phyloP scores from a whole-genome alignment of 2,797 vertebrate species.

The Mico argentatus region DNA sequence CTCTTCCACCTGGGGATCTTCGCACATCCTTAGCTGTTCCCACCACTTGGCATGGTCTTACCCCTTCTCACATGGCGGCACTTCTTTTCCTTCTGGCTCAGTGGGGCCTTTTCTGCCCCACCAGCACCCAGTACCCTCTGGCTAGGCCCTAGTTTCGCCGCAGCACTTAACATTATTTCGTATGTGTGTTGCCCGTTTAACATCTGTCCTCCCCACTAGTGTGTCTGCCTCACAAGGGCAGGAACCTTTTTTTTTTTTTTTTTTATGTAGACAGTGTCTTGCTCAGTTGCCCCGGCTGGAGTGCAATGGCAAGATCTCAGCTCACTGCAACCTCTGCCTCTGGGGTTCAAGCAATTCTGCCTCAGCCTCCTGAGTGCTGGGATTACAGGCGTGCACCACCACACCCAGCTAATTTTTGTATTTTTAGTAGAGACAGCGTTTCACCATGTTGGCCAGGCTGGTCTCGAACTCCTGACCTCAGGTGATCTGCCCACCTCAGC shows the following conservation, averaged over 20 bases:
- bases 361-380: neutral
- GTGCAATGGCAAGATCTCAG: neutral
- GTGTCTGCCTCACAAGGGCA: neutral
- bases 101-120: neutral
- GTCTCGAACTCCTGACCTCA: too few species aligned
- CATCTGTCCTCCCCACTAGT: neutral
- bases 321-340: neutral
- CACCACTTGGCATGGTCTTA: neutral
- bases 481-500: too few species aligned
- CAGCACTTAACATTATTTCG: neutral
- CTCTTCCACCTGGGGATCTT: neutral
- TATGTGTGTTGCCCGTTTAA: neutral
- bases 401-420: too few species aligned
- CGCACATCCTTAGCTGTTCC: neutral
- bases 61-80: neutral
- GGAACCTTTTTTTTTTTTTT: too few species aligned
- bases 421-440: too few species aligned
- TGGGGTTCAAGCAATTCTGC: neutral
- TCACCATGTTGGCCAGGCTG: too few species aligned
- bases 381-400: too few species aligned
- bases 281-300: neutral
- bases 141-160: neutral
- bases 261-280: neutral
- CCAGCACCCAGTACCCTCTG: neutral
- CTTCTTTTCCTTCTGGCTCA: neutral